A percentile compares a stretch with the other conserved stretches of the same genome.
phyloP scores from a whole-genome alignment of 2,888 invertebrate genomes.

The Ditylenchus weischeri region DNA sequence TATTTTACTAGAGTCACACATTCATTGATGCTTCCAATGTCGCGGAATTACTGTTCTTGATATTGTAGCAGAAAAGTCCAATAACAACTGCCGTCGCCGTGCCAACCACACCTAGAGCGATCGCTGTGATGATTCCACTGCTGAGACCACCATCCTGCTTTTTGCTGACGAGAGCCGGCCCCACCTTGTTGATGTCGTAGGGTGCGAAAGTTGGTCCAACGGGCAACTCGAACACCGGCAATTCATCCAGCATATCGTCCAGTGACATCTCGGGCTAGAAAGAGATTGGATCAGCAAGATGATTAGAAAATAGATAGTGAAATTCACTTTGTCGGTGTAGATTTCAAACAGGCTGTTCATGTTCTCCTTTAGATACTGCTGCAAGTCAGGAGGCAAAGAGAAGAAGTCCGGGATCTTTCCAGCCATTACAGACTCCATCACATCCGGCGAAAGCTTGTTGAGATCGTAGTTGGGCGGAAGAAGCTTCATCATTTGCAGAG shows the following conservation, averaged over 20 bases:
- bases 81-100: constrained; percentile 45
- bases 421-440: constrained; percentile 43
- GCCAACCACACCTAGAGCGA: constrained; percentile 48
- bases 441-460: constrained; percentile 37
- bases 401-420: constrained; percentile 55
- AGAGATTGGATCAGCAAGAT: not conserved
- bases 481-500: constrained; percentile 31
- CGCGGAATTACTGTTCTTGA: constrained; percentile 8
- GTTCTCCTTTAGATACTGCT: constrained; percentile 49
- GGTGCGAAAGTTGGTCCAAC: constrained; percentile 49
- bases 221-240: constrained; percentile 50
- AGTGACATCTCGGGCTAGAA: constrained; percentile 27
- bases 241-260: constrained; percentile 52
- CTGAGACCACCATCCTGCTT: constrained; percentile 7
- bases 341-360: constrained; percentile 40
- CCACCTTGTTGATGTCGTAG: constrained; percentile 54
- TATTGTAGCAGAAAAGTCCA: constrained; percentile 64
- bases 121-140: constrained; percentile 39
- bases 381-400: constrained; percentile 47
- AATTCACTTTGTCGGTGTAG: not conserved
- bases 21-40: not conserved
- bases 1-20: no score
- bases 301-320: no score
- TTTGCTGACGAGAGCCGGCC: constrained; percentile 27
- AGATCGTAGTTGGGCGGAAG: constrained; percentile 39